Percentiles rank a stretch among this genome's conserved stretches.
These are phyloP conservation scores for Steinernema hermaphroditum DNA, from an alignment of 2,888 invertebrate genomes.

Conservation along the genomic window DNA sequence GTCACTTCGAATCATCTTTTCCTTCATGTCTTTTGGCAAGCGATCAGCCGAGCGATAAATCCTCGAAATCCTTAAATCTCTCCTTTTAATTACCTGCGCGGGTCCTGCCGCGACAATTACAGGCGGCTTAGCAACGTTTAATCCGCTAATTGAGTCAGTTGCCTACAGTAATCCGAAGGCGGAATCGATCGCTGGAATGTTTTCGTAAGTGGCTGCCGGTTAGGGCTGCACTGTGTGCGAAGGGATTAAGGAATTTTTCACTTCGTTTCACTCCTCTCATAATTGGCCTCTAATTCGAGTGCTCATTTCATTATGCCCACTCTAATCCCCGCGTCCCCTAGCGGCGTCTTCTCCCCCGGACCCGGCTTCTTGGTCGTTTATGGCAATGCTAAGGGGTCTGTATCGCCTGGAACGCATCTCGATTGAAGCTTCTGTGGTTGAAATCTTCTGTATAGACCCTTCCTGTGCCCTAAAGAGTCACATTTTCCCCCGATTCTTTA, in stretches of 20 bases:
- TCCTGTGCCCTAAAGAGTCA: not conserved
- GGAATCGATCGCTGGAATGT: too few species aligned
- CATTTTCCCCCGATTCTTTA: not conserved
- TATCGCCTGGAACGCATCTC: too few species aligned
- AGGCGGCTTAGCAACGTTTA: not conserved
- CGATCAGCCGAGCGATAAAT: not conserved
- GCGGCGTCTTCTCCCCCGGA: not conserved
- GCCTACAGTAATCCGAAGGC: too few species aligned
- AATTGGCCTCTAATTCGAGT: conserved; percentile 16
- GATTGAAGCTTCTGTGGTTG: too few species aligned
- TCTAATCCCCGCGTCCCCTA: conserved; percentile 14
- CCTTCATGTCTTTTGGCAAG: not conserved
- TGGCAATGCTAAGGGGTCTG: too few species aligned
- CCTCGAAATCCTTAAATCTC: not conserved
- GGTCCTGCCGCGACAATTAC: conserved; percentile 8
- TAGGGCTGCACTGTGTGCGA: not conserved
- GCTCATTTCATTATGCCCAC: conserved; percentile 25
- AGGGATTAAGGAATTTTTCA: conserved; percentile 5
- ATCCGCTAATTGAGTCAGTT: conserved; percentile 15
- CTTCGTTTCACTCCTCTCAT: conserved; percentile 10
- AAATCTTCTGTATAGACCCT: not conserved
- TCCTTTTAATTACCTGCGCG: not conserved
- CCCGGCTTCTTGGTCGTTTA: too few species aligned
- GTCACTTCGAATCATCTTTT: not conserved
- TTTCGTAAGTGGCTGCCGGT: too few species aligned